Conservation (phyloP, 1,140 invertebrate species). For the fruit fly (Drosophila melanogaster) region DNA sequence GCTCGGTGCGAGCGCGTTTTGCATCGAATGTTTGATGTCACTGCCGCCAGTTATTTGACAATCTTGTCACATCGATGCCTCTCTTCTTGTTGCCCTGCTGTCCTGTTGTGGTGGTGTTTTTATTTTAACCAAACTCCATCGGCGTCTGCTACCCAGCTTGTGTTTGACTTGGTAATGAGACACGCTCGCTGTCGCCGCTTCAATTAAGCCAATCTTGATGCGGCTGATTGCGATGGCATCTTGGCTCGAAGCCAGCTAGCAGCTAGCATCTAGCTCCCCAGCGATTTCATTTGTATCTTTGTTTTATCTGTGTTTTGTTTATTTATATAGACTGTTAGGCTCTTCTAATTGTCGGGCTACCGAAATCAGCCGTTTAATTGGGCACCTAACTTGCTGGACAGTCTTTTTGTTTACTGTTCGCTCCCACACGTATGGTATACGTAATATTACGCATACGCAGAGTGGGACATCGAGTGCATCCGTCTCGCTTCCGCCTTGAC, state of each 20-base stretch:
- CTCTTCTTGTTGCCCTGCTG: neutral
- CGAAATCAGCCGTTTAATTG: slow-evolving; percentile 20
- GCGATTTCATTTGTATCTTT: slow-evolving; percentile 16
- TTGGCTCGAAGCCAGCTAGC: slow-evolving; percentile 15
- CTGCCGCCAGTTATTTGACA: slow-evolving; percentile 67
- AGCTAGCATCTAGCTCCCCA: slow-evolving; percentile 9
- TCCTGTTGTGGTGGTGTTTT: neutral
- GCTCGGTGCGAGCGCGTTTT: slow-evolving; percentile 51
- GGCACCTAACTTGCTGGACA: slow-evolving; percentile 21
- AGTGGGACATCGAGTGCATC: slow-evolving; percentile 20
- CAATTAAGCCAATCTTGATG: slow-evolving; percentile 68
- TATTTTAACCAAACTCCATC: slow-evolving; percentile 20
- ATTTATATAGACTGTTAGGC: slow-evolving; percentile 15
- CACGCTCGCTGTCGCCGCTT: slow-evolving; percentile 59
- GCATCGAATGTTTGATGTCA: slow-evolving; percentile 59
- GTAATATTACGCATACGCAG: slow-evolving; percentile 62
- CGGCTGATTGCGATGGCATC: slow-evolving; percentile 48
- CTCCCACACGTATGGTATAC: slow-evolving; percentile 56
- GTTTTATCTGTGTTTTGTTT: slow-evolving; percentile 1
- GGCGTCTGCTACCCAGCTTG: slow-evolving; percentile 21
- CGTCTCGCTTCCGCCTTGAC: slow-evolving; percentile 74
- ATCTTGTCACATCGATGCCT: slow-evolving; percentile 69
- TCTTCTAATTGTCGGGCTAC: slow-evolving; percentile 53
- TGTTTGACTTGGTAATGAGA: slow-evolving; percentile 75
- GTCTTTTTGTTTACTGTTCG: slow-evolving; percentile 39